Evolutionary conservation across 2,888 invertebrate species (phyloP).

Genomic region (Actias luna): DNA sequence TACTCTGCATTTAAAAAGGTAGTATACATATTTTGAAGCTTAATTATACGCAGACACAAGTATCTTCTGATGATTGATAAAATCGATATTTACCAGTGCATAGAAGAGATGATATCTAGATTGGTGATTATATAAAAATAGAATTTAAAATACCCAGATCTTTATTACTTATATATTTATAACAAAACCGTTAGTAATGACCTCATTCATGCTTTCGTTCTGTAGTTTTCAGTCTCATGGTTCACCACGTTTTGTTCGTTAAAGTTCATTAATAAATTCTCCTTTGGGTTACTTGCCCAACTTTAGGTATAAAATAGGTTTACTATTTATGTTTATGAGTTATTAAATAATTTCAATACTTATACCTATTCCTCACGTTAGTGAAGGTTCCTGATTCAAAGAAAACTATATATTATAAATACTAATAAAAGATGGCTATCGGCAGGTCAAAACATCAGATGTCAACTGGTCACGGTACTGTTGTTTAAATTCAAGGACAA

Average conservation of each 20-base stretch:
- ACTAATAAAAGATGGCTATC: constrained; percentile 18
- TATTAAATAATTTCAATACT: not conserved
- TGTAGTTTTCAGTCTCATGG: not conserved
- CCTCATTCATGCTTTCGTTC: not conserved
- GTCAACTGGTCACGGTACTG: constrained; percentile 16
- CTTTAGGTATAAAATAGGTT: not conserved
- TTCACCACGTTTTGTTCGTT: not conserved
- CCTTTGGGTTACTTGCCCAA: not conserved
- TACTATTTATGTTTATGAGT: not conserved
- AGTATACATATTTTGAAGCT: too few species aligned
- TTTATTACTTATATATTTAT: not conserved
- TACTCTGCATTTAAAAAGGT: too few species aligned
- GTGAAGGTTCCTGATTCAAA: constrained; percentile 13
- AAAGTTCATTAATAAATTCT: not conserved
- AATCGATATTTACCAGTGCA: not conserved
- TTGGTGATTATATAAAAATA: too few species aligned
- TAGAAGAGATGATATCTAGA: not conserved
- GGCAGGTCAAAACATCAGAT: constrained; percentile 12
- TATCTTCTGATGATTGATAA: too few species aligned
- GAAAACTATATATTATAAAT: constrained; percentile 17
- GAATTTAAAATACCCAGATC: not conserved
- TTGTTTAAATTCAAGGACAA: constrained; percentile 15
- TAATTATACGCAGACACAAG: too few species aligned
- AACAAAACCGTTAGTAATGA: too few species aligned
- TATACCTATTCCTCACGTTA: not conserved